A percentile compares a stretch with the other conserved stretches of the same genome.
Conservation (phyloP, 2,797 vertebrate genomes). For the Helicolenus hilgendorfi region DNA sequence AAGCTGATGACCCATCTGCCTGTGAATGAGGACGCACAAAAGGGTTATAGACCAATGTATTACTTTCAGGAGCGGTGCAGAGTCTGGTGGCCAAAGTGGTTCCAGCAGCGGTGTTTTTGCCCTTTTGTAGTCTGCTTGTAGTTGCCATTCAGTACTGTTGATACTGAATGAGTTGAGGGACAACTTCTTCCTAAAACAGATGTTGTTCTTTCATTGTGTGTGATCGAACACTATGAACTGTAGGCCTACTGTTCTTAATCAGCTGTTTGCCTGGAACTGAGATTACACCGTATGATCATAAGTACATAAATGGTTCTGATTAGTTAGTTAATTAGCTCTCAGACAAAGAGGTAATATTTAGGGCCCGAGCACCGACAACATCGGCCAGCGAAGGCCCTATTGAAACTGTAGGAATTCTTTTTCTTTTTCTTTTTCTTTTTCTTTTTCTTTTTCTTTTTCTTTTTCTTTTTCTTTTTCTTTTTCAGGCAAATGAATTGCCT, state of each 20-base stretch:
- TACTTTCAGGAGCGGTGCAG: neutral
- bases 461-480: too few species aligned
- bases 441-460: too few species aligned
- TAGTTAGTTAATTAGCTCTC: constrained; percentile 1
- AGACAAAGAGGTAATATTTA: neutral
- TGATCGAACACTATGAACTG: neutral
- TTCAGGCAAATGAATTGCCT: too few species aligned
- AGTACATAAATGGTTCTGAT: neutral
- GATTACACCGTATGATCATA: neutral
- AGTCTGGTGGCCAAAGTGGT: neutral
- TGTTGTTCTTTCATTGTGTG: neutral
- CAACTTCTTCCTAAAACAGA: neutral
- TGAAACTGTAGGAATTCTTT: too few species aligned
- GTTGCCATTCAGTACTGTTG: neutral
- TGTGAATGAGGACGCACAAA: constrained; percentile 1
- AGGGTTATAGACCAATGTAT: neutral
- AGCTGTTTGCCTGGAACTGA: neutral
- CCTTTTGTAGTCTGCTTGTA: neutral
- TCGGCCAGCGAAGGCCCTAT: too few species aligned
- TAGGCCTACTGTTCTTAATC: neutral
- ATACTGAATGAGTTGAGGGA: neutral
- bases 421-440: too few species aligned
- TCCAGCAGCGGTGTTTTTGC: neutral
- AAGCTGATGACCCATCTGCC: constrained; percentile 15
- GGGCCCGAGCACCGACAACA: too few species aligned